Conservation (phyloP, 2,113 vertebrate genomes). For the Otus sunia region DNA sequence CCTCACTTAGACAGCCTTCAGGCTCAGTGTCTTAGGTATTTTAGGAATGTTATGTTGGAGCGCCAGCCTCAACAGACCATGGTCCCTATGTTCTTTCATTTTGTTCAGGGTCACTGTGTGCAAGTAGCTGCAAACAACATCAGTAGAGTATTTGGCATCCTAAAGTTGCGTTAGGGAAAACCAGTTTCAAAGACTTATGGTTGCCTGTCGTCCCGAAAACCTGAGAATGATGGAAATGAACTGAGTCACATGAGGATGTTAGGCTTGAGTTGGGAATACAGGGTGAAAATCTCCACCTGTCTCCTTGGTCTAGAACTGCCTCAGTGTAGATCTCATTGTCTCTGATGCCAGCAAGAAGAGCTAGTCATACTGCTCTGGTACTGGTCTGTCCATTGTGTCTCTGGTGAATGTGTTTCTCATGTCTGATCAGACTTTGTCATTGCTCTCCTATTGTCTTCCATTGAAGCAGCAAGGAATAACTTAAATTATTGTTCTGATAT, state of each 20-base stretch:
- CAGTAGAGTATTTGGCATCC: neutral
- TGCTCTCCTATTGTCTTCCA: neutral
- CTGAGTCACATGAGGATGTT: neutral
- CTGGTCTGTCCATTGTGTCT: neutral
- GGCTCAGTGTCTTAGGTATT: neutral
- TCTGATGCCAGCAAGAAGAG: neutral
- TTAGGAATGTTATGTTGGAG: neutral
- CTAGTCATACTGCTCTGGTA: neutral
- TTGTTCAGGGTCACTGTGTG: neutral
- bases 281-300: neutral
- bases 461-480: neutral
- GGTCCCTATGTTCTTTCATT: neutral
- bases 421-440: neutral
- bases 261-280: neutral
- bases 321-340: neutral
- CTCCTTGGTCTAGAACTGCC: neutral
- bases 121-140: neutral
- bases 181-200: neutral
- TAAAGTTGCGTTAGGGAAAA: neutral
- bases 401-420: neutral
- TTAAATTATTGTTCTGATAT: neutral
- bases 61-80: neutral
- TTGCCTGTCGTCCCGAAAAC: neutral
- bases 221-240: neutral
- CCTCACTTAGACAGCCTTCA: neutral